Evolutionary conservation across 2,888 invertebrate species (phyloP).

Genomic region (Sphaerophoria taeniata): DNA sequence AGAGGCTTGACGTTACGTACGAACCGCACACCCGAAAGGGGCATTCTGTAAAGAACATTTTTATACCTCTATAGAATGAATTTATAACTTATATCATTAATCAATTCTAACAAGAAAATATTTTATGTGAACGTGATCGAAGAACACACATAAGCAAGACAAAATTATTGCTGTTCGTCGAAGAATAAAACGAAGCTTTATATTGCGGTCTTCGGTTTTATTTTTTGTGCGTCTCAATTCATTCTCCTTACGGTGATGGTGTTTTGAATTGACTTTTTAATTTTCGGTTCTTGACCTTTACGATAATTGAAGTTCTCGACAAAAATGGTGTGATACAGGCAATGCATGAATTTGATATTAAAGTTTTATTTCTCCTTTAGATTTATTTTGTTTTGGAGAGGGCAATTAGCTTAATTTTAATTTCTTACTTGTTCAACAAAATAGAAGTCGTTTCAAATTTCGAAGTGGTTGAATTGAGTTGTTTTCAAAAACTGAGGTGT

Average conservation of each 20-base stretch:
- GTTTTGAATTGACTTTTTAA: constrained; percentile 68
- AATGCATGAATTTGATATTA: neutral
- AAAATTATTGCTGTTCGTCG: constrained; percentile 5
- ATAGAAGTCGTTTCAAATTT: neutral
- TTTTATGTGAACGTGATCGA: constrained; percentile 48
- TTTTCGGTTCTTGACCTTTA: constrained; percentile 70
- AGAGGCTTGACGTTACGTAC: constrained; percentile 3
- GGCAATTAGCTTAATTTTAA: constrained; percentile 2
- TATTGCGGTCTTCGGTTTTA: constrained; percentile 21
- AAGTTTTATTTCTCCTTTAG: neutral
- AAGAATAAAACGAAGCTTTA: neutral
- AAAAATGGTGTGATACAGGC: neutral
- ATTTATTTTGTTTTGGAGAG: neutral
- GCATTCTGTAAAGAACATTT: neutral
- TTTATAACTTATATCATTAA: constrained; percentile 36
- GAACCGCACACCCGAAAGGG: neutral
- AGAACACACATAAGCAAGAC: constrained; percentile 22
- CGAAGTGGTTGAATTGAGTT: too few species aligned
- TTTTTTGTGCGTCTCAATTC: neutral
- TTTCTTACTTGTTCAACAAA: neutral
- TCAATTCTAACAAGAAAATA: constrained; percentile 51
- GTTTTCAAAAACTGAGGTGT: too few species aligned
- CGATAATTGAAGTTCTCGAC: constrained; percentile 26
- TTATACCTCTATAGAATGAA: neutral
- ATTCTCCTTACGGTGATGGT: constrained; percentile 35